Evolutionary conservation across 2,113 vertebrate species (phyloP), one percentile per base, ranked within the genome.

Genomic region (Otus sunia): DNA sequence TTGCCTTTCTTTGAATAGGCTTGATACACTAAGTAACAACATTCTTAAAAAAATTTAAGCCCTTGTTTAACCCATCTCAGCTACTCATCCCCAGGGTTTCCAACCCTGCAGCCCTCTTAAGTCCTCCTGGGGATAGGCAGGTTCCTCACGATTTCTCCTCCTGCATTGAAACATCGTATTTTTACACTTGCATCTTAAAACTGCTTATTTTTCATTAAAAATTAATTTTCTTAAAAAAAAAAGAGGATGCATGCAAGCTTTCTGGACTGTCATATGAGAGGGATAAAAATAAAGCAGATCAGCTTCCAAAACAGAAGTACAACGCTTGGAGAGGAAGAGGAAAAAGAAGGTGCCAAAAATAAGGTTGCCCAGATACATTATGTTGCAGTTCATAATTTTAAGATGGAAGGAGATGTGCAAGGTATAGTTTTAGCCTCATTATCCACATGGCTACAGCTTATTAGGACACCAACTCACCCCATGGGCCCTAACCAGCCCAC

Each of bases 271-370:
- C 58, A 77, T 59, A 45, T 86, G 25, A 88, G 66, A 92, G 9
- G 12, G 72, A 91, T 93, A 95, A 96, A 97, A 97, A 93, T 60
- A 96, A 93, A 96, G 50, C 47, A 74, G 55, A 90, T 32, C 50
- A 75, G 67, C 58, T 68, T 79, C 76, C 55, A 55, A 76, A 93
- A 81, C 11, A 75, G 92, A 96, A 97, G 81, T 76, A 62, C 25
- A 67, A 37, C 49, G 72, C 71, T 69, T 30, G 15, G 34, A 86
- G 37, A 88, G 30, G 19, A 67, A 80, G 19, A 36, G 12, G 30
- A 36, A 59, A 69, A 76, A 87, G 88, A 97, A 71, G 45, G 45
- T 34, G 34, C 52, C 7, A 7, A 84, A 94, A 94, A 75, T 72
- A 60, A 91, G 52, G 39, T 75, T 96, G 72, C 56, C 80, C 6